A percentile compares a stretch with the other conserved stretches of the same genome.
These are phyloP conservation scores for Drosophila sucinea DNA, from an alignment of 1,140 invertebrate species.

Conservation along the genomic window DNA sequence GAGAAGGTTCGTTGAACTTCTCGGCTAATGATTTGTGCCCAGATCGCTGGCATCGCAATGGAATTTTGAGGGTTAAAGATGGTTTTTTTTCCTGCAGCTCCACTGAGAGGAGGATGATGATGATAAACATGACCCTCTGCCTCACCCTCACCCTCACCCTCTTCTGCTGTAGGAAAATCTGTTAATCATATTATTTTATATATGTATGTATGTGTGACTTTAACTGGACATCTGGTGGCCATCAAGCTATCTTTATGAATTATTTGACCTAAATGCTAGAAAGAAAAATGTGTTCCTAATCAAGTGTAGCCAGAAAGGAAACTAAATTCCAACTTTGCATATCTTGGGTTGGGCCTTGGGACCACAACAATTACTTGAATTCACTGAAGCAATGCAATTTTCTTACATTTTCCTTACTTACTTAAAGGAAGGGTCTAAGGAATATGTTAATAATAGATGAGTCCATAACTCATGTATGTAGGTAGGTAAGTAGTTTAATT, in stretches of 20 bases:
- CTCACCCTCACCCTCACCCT: conserved; percentile 7
- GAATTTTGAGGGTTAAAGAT: conserved; percentile 55
- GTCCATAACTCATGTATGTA: conserved; percentile 13
- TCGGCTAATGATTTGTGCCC: conserved; percentile 64
- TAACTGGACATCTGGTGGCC: conserved; percentile 46
- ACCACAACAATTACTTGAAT: conserved; percentile 55
- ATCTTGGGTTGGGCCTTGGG: conserved; percentile 24
- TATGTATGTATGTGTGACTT: conserved; percentile 13
- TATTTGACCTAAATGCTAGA: conserved; percentile 51
- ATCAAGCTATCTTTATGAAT: conserved; percentile 25
- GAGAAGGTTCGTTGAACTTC: conserved; percentile 68
- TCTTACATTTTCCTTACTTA: conserved; percentile 27
- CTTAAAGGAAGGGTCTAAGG: conserved; percentile 57
- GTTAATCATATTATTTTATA: conserved; percentile 64
- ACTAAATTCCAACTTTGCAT: conserved; percentile 50
- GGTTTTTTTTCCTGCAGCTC: conserved; percentile 44
- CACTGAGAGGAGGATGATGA: conserved; percentile 73
- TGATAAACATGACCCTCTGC: conserved; percentile 63
- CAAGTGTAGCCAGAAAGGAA: conserved; percentile 18
- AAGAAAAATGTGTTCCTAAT: conserved; percentile 34
- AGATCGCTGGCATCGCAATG: conserved; percentile 22
- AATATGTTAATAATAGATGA: conserved; percentile 53
- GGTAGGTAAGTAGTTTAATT: conserved; percentile 31
- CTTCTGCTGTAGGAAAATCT: conserved; percentile 52
- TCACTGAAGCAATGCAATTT: conserved; percentile 72